Conservation (phyloP, 2,888 invertebrate species). For the Micoletzkya japonica region DNA sequence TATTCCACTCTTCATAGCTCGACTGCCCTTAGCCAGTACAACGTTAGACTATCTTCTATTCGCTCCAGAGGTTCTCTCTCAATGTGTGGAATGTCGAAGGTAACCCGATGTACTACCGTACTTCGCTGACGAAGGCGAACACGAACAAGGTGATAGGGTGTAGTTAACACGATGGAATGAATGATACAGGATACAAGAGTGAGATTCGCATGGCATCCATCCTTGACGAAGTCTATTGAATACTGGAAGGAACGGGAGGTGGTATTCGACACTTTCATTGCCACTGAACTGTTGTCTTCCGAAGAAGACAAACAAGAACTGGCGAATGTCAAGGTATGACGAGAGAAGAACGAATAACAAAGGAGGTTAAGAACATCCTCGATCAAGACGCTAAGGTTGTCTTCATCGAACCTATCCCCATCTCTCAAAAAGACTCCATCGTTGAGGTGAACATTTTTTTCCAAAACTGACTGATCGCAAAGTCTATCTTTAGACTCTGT, state of each 20-base stretch:
- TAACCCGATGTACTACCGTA: slow-evolving; percentile 53
- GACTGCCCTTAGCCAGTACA: slow-evolving; percentile 3
- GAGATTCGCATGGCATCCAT: slow-evolving; percentile 22
- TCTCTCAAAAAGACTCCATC: no score
- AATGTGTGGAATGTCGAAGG: slow-evolving; percentile 58
- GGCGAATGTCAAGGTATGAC: slow-evolving; percentile 28
- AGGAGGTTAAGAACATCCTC: slow-evolving; percentile 38
- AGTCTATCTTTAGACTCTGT: no score
- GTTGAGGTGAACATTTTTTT: no score
- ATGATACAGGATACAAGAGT: slow-evolving; percentile 16
- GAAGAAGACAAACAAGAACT: slow-evolving; percentile 37
- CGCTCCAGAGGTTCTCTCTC: slow-evolving; percentile 35
- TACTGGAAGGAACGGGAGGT: slow-evolving; percentile 33
- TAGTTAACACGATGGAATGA: background rate
- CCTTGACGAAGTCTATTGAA: slow-evolving; percentile 12
- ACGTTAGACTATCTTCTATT: background rate
- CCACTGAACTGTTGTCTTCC: slow-evolving; percentile 49
- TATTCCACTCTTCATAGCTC: background rate
- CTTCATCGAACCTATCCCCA: slow-evolving; percentile 45
- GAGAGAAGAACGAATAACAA: background rate
- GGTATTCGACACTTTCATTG: slow-evolving; percentile 47
- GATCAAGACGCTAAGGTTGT: slow-evolving; percentile 37
- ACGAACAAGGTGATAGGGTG: slow-evolving; percentile 46
- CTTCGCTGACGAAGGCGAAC: slow-evolving; percentile 57
- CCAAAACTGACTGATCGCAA: no score